These are phyloP conservation scores for Sebastolobus altivelis DNA, from an alignment of 2,797 vertebrate species.

Conservation along the genomic window DNA sequence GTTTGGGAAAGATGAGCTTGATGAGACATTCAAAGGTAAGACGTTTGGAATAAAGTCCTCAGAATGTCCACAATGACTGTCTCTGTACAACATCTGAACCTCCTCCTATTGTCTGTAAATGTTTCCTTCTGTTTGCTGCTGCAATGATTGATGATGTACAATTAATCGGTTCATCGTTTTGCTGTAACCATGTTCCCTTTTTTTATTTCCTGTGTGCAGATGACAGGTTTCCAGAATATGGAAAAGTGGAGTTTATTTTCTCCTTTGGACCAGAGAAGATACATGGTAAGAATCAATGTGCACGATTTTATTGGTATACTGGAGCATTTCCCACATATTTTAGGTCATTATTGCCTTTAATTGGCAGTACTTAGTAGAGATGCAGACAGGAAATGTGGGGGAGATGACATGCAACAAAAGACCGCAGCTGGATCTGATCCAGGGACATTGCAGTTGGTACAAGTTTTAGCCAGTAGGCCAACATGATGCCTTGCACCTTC, in stretches of 20 bases:
- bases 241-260: constrained; percentile 98
- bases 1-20: constrained; percentile 96
- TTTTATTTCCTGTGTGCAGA: constrained; percentile 80
- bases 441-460: neutral
- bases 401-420: neutral
- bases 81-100: neutral
- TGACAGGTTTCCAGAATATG: constrained; percentile 96
- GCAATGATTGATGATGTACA: neutral
- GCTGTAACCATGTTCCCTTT: neutral
- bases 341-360: neutral
- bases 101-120: neutral
- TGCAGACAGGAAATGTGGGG: neutral
- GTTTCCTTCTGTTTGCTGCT: neutral
- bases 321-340: neutral
- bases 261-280: constrained; percentile 98
- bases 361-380: neutral
- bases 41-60: neutral
- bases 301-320: neutral
- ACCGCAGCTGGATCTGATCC: neutral
- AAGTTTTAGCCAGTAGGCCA: neutral
- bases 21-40: constrained; percentile 95
- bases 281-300: constrained; percentile 87
- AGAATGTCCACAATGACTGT: neutral
- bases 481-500: neutral
- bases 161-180: neutral